Base-by-base conservation (phyloP, 2,113 vertebrate genomes). In the Gasterosteus aculeatus region DNA sequence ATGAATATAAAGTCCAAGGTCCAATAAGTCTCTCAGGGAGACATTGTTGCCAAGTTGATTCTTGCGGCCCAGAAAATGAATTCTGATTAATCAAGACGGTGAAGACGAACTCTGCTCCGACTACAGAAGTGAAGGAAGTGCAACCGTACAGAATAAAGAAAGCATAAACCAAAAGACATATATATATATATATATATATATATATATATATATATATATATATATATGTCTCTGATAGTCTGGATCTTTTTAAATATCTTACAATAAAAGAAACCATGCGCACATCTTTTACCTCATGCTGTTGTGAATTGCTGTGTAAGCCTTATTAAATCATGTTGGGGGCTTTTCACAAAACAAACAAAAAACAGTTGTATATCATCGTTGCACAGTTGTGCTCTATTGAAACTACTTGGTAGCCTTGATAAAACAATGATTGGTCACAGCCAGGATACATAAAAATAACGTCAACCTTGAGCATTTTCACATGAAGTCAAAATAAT, bases 401-500 rank as follows among this genome's bases (percentile, higher is more conserved):
- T 57, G 11, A 59, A 73, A 66, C 47, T 19, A 10, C n/a, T 65
- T 72, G 33, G 42, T 59, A 59, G 15, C 31, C 33, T 51, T 72
- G 58, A 46, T 66, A 54, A 64, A 62, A 65, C 22, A 49, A 35
- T 65, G 42, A 57, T 29, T 60, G 60, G 72, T 80, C 72, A 77
- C 82, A 86, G 82, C 82, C 84, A 75, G 82, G 64, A 60, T 57
- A 51, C 14, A 47, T 46, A 26, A 56, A 18, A 12, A 58, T 61
- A 58, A 77, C 26, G 31, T 10, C 77, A 68, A 46, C 14, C 81
- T 67, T 81, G 83, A 88, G 81, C 80, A 75, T 86, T 91, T 85
- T 83, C 60, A 83, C 78, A 49, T 22, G 15, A 84, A 72, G 26
- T 75, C 26, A 65, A 53, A 84, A 75, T 35, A 75, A 68, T 65